These are phyloP conservation scores for Agelaius tricolor DNA, from an alignment of 2,113 vertebrate genomes.

Conservation along the genomic window DNA sequence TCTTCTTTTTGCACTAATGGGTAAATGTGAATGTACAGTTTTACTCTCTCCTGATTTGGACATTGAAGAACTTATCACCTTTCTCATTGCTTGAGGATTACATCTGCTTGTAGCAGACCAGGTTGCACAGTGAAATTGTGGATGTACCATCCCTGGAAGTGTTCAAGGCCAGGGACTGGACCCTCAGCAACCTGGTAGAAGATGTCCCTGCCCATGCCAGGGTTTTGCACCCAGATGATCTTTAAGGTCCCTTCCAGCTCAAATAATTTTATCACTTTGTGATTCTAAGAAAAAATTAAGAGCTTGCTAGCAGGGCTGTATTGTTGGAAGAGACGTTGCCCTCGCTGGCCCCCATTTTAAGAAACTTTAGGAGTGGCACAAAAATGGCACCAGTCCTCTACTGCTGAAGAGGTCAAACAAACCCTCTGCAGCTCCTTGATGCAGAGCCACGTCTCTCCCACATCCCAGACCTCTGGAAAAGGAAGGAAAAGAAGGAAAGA, in stretches of 20 bases:
- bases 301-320: fast-evolving
- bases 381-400: neutral
- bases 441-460: neutral
- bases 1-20: neutral
- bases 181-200: neutral
- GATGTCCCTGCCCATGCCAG: neutral
- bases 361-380: neutral
- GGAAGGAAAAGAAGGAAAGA: too few relatives aligned
- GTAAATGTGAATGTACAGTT: neutral
- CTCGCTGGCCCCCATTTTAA: neutral
- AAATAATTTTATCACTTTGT: neutral
- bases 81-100: neutral
- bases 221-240: neutral
- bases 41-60: neutral
- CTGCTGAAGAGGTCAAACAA: neutral
- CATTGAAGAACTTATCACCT: neutral
- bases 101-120: neutral
- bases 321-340: neutral
- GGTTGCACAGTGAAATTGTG: fast-evolving
- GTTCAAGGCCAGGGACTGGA: neutral
- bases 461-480: neutral
- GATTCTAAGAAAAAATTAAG: neutral
- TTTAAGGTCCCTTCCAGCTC: neutral
- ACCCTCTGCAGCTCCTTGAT: neutral
- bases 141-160: neutral